Percentiles rank a stretch among this genome's conserved stretches.
phyloP scores from a whole-genome alignment of 2,113 vertebrate genomes.

The Amia ocellicauda region DNA sequence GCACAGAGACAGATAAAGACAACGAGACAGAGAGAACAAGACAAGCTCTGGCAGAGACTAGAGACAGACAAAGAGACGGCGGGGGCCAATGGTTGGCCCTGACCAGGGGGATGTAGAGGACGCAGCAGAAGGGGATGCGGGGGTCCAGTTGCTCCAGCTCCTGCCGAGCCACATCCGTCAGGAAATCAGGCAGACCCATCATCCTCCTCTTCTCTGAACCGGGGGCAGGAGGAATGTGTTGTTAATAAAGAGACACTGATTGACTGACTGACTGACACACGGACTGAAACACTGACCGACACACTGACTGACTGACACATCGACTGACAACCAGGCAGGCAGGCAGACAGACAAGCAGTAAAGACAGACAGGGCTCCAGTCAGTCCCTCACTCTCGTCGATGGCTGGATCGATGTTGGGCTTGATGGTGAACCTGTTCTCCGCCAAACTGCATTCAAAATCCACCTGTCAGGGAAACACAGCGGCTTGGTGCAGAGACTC shows the following conservation, averaged over 20 bases:
- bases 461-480: slow-evolving; percentile 60
- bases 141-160: slow-evolving; percentile 82
- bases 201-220: slow-evolving; percentile 89
- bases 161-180: slow-evolving; percentile 85
- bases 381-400: slow-evolving; percentile 79
- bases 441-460: slow-evolving; percentile 81
- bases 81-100: too few species aligned
- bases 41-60: too few species aligned
- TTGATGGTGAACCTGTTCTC: slow-evolving; percentile 85
- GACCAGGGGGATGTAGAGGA: slow-evolving; percentile 93
- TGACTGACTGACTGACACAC: too few species aligned
- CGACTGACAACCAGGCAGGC: too few species aligned
- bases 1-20: not conserved
- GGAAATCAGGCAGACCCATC: slow-evolving; percentile 85
- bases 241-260: too few species aligned
- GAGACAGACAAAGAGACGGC: too few species aligned
- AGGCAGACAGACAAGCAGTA: not conserved
- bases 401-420: slow-evolving; percentile 79
- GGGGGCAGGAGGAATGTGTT: too few species aligned
- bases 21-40: not conserved
- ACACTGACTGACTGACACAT: too few species aligned
- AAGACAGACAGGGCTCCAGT: not conserved
- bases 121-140: slow-evolving; percentile 79
- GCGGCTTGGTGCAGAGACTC: slow-evolving; percentile 7
- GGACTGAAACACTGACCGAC: too few species aligned